Base-by-base conservation (phyloP, 2,888 invertebrate species). In the Drosophila tanythrix region DNA sequence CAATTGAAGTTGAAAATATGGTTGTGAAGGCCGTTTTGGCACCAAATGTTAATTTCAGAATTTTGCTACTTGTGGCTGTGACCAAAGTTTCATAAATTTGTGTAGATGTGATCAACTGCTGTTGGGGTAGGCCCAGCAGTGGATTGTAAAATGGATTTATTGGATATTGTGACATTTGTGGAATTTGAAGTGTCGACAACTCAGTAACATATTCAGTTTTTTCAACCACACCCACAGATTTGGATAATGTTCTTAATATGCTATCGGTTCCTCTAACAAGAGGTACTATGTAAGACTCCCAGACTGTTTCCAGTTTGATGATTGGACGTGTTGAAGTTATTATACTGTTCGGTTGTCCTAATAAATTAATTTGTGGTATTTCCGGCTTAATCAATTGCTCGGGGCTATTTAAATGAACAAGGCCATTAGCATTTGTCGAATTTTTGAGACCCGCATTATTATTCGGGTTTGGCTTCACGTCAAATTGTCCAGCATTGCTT, bases 11-110 rank as follows among this genome's bases (percentile, higher is more conserved):
- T 3, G 97, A 96, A 92, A 95, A 97, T 69, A 98, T 94, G 2
- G 97, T 98, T 10, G 98, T 98, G 91, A 96, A 96, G 0, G 97
- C 96, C 0, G 97, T 97, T 92, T 97, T 97, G 38, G 98, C 97
- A n/a, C 98, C 97, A 91, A 98, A 98, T 15, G 97, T 97, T 80
- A 98, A 93, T 93, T 97, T 97, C 74, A 98, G 93, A 60, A 97
- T 94, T 93, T 97, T 96, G 83, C 97, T 97, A 75, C 96, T 95
- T 0, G 97, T 97, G 78, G 96, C 95, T 1, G 96, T 96, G 18
- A 97, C 95, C 83, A 96, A 94, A 0, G 97, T 97, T 89, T 96
- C 97, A 70, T 96, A 95, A 31, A 97, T 94, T n/a, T 97, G 94
- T 0, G 97, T 97, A 0, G 97, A 96, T 13, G 97, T 97, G 33